A percentile compares a stretch with the other conserved stretches of the same genome.
phyloP scores from a whole-genome alignment of 2,888 invertebrate species.

The Myathropa florea region DNA sequence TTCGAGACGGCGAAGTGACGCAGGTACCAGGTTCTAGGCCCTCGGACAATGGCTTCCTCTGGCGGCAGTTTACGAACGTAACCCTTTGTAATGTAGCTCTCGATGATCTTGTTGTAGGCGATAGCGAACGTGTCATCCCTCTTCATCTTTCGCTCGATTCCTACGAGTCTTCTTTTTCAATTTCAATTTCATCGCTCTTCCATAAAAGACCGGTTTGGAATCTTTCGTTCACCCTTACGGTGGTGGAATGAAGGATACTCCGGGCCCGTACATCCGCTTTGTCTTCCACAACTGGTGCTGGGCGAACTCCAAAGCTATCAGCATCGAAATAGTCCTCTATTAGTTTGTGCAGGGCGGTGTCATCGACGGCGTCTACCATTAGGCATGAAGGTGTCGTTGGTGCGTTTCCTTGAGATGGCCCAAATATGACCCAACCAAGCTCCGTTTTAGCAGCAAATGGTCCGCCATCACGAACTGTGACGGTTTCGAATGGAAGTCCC shows the following conservation, averaged over 20 bases:
- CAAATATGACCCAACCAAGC: slow-evolving; percentile 31
- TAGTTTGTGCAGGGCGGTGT: background rate
- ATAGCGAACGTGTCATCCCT: slow-evolving; percentile 42
- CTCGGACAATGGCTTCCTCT: background rate
- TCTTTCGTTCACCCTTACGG: slow-evolving; percentile 3
- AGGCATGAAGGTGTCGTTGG: background rate
- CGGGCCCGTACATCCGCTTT: slow-evolving; percentile 15
- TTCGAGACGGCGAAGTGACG: slow-evolving; percentile 70
- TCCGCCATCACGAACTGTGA: background rate
- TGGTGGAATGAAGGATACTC: background rate
- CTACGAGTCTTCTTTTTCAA: slow-evolving; percentile 41
- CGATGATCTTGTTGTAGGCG: slow-evolving; percentile 50
- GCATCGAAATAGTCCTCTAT: slow-evolving; percentile 20
- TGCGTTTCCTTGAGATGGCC: background rate
- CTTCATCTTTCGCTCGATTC: slow-evolving; percentile 63
- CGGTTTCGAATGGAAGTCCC: slow-evolving; percentile 11
- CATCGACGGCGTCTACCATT: background rate
- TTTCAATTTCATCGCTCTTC: slow-evolving; percentile 30
- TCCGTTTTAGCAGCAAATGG: slow-evolving; percentile 29
- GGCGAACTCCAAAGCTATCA: slow-evolving; percentile 14
- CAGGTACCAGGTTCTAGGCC: slow-evolving; percentile 68
- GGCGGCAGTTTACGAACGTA: slow-evolving; percentile 60
- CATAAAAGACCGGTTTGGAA: slow-evolving; percentile 50
- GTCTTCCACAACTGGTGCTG: no score
- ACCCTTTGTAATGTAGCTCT: slow-evolving; percentile 59